phyloP scores from a whole-genome alignment of 2,888 invertebrate species.

The Timema podura region DNA sequence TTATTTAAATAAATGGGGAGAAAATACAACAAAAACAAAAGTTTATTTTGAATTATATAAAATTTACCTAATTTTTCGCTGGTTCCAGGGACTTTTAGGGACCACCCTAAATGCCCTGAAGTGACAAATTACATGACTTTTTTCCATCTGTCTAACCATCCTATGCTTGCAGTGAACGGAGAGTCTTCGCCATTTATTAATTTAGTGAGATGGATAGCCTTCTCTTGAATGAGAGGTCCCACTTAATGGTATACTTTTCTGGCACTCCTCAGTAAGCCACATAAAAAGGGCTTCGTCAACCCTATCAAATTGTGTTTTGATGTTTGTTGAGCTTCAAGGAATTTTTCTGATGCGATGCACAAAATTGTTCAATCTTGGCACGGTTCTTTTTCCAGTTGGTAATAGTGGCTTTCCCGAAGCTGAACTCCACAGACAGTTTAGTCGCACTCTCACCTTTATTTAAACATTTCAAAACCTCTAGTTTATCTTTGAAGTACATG shows the following conservation, averaged over 20 bases:
- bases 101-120: no score
- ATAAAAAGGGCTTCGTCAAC: constrained; percentile 4
- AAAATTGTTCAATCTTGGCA: neutral
- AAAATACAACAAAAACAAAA: no score
- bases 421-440: neutral
- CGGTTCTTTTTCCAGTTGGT: constrained; percentile 2
- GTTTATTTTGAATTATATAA: no score
- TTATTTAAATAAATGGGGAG: no score
- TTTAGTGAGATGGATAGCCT: neutral
- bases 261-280: neutral
- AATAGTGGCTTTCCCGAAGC: neutral
- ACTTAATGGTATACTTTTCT: constrained; percentile 5
- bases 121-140: neutral
- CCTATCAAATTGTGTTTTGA: neutral
- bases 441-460: neutral
- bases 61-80: no score
- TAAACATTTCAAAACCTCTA: constrained; percentile 4
- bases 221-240: neutral
- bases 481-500: neutral
- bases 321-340: no score
- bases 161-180: constrained; percentile 3
- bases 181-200: neutral
- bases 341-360: neutral
- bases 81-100: no score
- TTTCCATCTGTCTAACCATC: neutral